A percentile compares a stretch with the other conserved stretches of the same genome.
These are phyloP conservation scores for Neosalanx taihuensis DNA, from an alignment of 2,797 vertebrate genomes.

Conservation along the genomic window DNA sequence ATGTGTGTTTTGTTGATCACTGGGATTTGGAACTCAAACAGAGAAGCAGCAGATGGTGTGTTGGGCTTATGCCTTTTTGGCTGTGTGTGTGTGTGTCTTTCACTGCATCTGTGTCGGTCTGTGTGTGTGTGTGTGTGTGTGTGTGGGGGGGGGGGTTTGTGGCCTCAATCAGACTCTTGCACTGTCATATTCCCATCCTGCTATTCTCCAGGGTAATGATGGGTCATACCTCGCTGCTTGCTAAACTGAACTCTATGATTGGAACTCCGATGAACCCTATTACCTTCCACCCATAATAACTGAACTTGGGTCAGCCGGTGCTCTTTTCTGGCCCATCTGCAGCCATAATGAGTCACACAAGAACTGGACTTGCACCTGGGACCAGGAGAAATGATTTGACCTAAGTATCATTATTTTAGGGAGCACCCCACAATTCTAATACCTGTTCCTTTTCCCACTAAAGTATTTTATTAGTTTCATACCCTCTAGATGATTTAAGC, in stretches of 20 bases:
- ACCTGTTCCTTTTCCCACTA: not conserved
- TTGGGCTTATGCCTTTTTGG: conserved; percentile 44
- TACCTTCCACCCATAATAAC: conserved; percentile 9
- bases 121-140: conserved; percentile 16
- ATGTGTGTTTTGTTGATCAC: conserved; percentile 72
- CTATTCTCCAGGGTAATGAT: conserved; percentile 45
- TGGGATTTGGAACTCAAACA: conserved; percentile 74
- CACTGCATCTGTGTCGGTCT: conserved; percentile 6
- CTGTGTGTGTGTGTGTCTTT: conserved; percentile 15
- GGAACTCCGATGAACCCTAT: conserved; percentile 17
- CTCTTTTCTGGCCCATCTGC: conserved; percentile 54
- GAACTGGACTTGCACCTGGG: conserved; percentile 39
- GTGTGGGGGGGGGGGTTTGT: conserved; percentile 6
- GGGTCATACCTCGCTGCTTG: conserved; percentile 12
- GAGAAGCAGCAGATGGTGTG: conserved; percentile 71
- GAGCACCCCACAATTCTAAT: not conserved
- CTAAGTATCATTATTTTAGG: not conserved
- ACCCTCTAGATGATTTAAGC: not conserved
- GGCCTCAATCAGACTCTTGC: conserved; percentile 50
- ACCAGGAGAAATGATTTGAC: not conserved
- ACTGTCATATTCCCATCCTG: conserved; percentile 27
- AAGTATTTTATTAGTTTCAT: not conserved
- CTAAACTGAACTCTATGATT: conserved; percentile 33
- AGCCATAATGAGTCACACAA: conserved; percentile 53
- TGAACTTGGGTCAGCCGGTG: conserved; percentile 45